Conservation (phyloP, 2,888 invertebrate genomes). For the Resseliella maxima region DNA sequence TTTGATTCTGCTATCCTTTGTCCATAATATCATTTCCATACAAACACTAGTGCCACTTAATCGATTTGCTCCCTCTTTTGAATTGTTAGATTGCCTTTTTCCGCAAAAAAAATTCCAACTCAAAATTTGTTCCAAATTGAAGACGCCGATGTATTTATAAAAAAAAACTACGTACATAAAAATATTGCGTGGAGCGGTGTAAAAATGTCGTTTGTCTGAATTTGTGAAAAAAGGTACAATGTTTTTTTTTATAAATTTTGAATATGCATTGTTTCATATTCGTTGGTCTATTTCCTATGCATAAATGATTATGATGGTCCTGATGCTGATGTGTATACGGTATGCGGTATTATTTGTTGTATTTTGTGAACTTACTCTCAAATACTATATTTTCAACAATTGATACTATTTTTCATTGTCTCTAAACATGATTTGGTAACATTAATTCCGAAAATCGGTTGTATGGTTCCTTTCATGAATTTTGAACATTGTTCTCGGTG, state of each 20-base stretch:
- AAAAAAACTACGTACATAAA: not conserved
- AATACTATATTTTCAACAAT: slow-evolving; percentile 6
- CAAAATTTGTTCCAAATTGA: not conserved
- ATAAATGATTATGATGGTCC: slow-evolving; percentile 16
- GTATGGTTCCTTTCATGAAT: not conserved
- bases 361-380: not conserved
- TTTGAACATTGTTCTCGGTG: slow-evolving; percentile 34
- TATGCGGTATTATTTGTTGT: not conserved
- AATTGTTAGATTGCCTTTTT: not conserved
- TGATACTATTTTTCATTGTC: not conserved
- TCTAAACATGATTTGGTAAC: slow-evolving; percentile 27
- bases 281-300: not conserved
- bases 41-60: too few relatives aligned
- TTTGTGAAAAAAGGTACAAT: slow-evolving; percentile 5
- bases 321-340: too few relatives aligned
- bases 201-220: not conserved
- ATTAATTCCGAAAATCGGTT: slow-evolving; percentile 23
- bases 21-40: too few relatives aligned
- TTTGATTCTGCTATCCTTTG: too few relatives aligned
- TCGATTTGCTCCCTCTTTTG: not conserved
- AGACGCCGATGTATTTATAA: not conserved
- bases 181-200: slow-evolving; percentile 17
- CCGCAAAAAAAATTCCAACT: not conserved
- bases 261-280: not conserved
- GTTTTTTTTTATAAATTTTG: not conserved